These are phyloP conservation scores for Upupa epops DNA, from an alignment of 2,113 vertebrate species.

Conservation along the genomic window DNA sequence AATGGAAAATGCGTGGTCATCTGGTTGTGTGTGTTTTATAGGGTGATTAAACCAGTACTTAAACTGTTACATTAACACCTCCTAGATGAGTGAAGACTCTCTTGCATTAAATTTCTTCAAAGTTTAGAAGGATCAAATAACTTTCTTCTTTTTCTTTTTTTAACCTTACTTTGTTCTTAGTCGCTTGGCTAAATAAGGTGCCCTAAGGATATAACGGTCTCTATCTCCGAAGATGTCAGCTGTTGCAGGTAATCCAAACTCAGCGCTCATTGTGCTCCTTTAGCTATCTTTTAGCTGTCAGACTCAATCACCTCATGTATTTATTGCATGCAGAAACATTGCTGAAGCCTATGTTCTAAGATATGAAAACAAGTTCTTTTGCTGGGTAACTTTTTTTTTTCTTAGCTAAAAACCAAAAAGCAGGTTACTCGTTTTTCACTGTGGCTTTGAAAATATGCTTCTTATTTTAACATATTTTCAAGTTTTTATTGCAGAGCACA, in stretches of 20 bases:
- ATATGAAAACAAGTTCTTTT: background rate
- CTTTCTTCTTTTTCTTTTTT: background rate
- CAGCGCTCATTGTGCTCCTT: background rate
- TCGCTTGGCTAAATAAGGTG: background rate
- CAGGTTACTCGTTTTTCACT: background rate
- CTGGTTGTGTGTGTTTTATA: background rate
- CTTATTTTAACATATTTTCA: background rate
- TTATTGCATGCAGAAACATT: background rate
- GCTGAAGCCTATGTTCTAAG: background rate
- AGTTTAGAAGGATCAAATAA: background rate
- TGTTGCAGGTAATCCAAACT: constrained; percentile 46
- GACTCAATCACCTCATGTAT: background rate
- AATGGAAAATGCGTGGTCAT: background rate
- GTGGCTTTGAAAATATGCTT: background rate
- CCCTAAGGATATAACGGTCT: background rate
- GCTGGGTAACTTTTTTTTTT: background rate
- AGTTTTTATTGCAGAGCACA: background rate
- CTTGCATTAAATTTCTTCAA: background rate
- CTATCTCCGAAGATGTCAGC: constrained; percentile 35
- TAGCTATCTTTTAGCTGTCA: background rate
- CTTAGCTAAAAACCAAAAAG: background rate
- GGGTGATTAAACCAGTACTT: background rate
- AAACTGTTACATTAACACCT: background rate
- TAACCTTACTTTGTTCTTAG: background rate
- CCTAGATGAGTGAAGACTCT: background rate